Evolutionary conservation across 2,888 invertebrate species (phyloP).

Genomic region (Periphyllus acericola): DNA sequence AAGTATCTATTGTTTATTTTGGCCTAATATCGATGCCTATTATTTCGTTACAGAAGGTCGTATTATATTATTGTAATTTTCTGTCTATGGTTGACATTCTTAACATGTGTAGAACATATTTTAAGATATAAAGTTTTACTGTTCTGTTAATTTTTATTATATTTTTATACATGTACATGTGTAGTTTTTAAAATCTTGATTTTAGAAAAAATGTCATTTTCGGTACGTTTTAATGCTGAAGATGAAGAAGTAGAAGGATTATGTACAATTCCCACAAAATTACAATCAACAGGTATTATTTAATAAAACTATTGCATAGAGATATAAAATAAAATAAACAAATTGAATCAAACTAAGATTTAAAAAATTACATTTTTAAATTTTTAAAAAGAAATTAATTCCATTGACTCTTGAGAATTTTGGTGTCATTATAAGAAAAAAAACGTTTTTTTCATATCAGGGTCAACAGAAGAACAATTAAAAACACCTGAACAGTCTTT

Average conservation of each 20-base stretch:
- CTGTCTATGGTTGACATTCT: neutral
- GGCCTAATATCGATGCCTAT: slow-evolving; percentile 14
- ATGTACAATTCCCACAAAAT: slow-evolving; percentile 29
- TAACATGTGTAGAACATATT: neutral
- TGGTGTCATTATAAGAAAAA: neutral
- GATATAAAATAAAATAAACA: slow-evolving; percentile 26
- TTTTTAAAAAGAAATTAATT: neutral
- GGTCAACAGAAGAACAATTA: slow-evolving; percentile 38
- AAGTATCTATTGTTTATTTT: slow-evolving; percentile 55
- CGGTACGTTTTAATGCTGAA: slow-evolving; percentile 80
- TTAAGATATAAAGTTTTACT: neutral
- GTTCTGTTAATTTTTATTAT: neutral
- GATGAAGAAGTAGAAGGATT: slow-evolving; percentile 80
- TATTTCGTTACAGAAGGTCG: slow-evolving; percentile 30
- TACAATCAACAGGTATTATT: slow-evolving; percentile 50
- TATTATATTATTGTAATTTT: slow-evolving; percentile 32
- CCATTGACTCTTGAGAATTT: no score
- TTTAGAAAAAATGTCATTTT: slow-evolving; percentile 65
- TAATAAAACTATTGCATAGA: slow-evolving; percentile 1
- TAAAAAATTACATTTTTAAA: neutral
- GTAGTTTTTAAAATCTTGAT: neutral
- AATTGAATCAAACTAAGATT: neutral
- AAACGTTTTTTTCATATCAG: neutral
- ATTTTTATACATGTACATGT: neutral
- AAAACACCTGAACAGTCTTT: slow-evolving; percentile 45